Evolutionary conservation across 2,888 invertebrate genomes (phyloP).

Genomic region (Drosophila heteroneura): DNA sequence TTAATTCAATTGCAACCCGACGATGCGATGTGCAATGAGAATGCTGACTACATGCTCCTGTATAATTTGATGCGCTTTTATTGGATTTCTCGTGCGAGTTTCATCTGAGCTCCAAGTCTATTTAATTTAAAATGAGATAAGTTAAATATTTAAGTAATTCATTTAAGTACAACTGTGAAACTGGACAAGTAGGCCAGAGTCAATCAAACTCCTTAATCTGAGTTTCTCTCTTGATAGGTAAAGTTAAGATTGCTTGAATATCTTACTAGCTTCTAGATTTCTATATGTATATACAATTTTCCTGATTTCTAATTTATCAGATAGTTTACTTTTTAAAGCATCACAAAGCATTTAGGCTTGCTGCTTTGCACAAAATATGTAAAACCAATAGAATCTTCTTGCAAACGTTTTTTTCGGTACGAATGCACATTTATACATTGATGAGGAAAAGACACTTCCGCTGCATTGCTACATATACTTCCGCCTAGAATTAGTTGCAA

Average conservation of each 20-base stretch:
- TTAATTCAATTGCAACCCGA: conserved; percentile 56
- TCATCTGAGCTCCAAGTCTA: background rate
- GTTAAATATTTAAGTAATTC: conserved; percentile 12
- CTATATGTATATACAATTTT: background rate
- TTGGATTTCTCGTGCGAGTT: conserved; percentile 14
- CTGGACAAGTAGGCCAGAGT: background rate
- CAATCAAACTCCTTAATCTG: background rate
- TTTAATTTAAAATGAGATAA: conserved; percentile 4
- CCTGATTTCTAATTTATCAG: background rate
- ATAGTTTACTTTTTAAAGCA: background rate
- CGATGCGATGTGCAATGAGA: conserved; percentile 17
- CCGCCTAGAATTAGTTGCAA: background rate
- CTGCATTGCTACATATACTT: background rate
- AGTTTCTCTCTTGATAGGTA: no score
- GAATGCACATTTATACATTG: background rate
- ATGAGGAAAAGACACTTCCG: conserved; percentile 2
- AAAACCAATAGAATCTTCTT: background rate
- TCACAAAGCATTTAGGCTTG: background rate
- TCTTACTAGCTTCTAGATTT: background rate
- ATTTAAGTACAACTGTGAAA: background rate
- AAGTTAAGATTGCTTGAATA: background rate
- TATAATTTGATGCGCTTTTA: conserved; percentile 18
- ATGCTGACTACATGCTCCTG: background rate
- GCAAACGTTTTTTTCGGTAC: background rate
- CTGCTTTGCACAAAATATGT: background rate